A percentile compares a stretch with the other conserved stretches of the same genome.
phyloP scores from a whole-genome alignment of 2,888 invertebrate genomes.

The Harpalus rubripes region DNA sequence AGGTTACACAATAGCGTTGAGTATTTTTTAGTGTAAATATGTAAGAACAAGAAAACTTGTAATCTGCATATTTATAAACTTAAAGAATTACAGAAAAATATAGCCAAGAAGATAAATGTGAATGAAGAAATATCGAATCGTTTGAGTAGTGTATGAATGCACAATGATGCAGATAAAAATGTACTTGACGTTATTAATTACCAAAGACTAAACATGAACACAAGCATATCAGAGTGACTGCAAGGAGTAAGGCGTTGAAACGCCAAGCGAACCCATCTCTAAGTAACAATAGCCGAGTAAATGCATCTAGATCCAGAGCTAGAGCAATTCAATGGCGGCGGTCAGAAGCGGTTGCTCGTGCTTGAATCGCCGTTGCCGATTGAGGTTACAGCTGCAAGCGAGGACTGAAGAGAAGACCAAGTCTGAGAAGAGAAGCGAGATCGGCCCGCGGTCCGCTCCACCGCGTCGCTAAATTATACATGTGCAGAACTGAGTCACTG shows the following conservation, averaged over 20 bases:
- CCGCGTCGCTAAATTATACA: slow-evolving; percentile 54
- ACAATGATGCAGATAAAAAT: slow-evolving; percentile 18
- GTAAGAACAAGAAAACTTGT: too few species aligned
- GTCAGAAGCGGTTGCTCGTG: slow-evolving; percentile 47
- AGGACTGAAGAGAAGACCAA: too few species aligned
- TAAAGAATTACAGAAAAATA: too few species aligned
- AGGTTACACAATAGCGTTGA: too few species aligned
- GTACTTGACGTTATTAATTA: slow-evolving; percentile 29
- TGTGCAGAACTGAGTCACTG: slow-evolving; percentile 67
- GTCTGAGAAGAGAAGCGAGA: background rate
- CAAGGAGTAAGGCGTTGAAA: slow-evolving; percentile 26
- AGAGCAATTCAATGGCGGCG: slow-evolving; percentile 51
- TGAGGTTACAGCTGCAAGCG: slow-evolving; percentile 35
- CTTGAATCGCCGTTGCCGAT: slow-evolving; percentile 40
- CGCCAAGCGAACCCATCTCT: slow-evolving; percentile 34
- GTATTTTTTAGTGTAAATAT: too few species aligned
- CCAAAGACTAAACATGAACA: slow-evolving; percentile 8
- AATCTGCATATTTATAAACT: too few species aligned
- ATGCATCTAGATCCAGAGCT: slow-evolving; percentile 38
- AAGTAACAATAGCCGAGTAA: slow-evolving; percentile 55
- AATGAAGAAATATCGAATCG: too few species aligned
- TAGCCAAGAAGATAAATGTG: too few species aligned
- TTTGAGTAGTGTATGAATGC: background rate
- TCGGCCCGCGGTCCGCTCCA: slow-evolving; percentile 39
- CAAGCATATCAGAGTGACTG: slow-evolving; percentile 36